A percentile compares a stretch with the other conserved stretches of the same genome.
Conservation (phyloP, 1,140 invertebrate genomes). For the Vollenhovia emeryi region DNA sequence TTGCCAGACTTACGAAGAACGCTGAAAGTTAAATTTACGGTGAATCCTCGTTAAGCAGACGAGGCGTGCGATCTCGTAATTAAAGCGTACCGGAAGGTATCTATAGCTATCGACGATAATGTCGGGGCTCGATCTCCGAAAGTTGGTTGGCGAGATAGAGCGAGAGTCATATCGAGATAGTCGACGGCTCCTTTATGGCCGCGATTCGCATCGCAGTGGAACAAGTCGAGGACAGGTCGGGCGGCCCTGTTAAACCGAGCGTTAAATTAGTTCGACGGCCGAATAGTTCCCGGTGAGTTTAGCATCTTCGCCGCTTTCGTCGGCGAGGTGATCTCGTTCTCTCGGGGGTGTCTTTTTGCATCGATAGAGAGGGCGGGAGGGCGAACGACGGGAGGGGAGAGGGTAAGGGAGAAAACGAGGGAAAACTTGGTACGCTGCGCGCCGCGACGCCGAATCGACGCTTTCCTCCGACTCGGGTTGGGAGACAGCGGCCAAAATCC, state of each 20-base stretch:
- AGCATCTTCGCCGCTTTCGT: slow-evolving; percentile 53
- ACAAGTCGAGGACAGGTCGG: slow-evolving; percentile 60
- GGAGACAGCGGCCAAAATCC: slow-evolving; percentile 36
- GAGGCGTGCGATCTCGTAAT: slow-evolving; percentile 22
- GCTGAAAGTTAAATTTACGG: slow-evolving; percentile 39
- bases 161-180: slow-evolving; percentile 39
- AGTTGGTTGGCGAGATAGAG: slow-evolving; percentile 47
- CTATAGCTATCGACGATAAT: slow-evolving; percentile 40
- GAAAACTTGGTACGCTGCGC: slow-evolving; percentile 1
- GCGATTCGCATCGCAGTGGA: slow-evolving; percentile 52
- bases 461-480: slow-evolving; percentile 21
- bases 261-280: slow-evolving; percentile 68
- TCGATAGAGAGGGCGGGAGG: not conserved
- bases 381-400: too few relatives aligned
- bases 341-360: slow-evolving; percentile 49
- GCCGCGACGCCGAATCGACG: slow-evolving; percentile 41
- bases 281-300: slow-evolving; percentile 64
- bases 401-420: slow-evolving; percentile 1
- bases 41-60: slow-evolving; percentile 31
- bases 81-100: slow-evolving; percentile 13
- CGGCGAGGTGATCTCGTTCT: slow-evolving; percentile 40
- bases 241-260: slow-evolving; percentile 60
- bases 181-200: slow-evolving; percentile 48
- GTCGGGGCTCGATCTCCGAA: slow-evolving; percentile 28
- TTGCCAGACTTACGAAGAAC: slow-evolving; percentile 38